phyloP scores from a whole-genome alignment of 1,140 invertebrate genomes.

The Drosophila sucinea region DNA sequence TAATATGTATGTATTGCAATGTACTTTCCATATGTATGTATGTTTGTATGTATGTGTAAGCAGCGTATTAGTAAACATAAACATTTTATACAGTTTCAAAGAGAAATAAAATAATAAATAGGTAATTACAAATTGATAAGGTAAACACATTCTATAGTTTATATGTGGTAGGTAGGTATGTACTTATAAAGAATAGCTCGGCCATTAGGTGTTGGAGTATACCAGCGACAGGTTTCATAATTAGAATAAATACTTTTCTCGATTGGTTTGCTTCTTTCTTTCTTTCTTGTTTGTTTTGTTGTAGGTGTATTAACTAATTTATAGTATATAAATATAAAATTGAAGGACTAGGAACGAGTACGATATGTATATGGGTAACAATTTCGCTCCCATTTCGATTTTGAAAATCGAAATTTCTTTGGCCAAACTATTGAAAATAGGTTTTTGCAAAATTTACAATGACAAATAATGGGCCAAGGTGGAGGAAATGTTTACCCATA shows the following conservation, averaged over 20 bases:
- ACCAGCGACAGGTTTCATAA: conserved; percentile 58
- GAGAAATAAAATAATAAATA: conserved; percentile 45
- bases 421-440: background rate
- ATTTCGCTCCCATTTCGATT: background rate
- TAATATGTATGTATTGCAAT: conserved; percentile 66
- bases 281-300: conserved; percentile 22
- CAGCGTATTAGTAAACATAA: conserved; percentile 47
- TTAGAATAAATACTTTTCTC: conserved; percentile 75
- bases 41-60: conserved; percentile 32
- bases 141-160: conserved; percentile 18
- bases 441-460: background rate
- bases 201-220: conserved; percentile 59
- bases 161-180: conserved; percentile 18
- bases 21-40: conserved; percentile 50
- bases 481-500: background rate
- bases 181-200: conserved; percentile 58
- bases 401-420: background rate
- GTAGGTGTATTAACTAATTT: conserved; percentile 56
- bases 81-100: conserved; percentile 55
- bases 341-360: conserved; percentile 77
- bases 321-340: conserved; percentile 56
- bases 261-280: conserved; percentile 27
- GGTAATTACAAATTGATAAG: conserved; percentile 17
- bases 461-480: background rate
- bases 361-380: conserved; percentile 58